phyloP scores from a whole-genome alignment of 2,888 invertebrate species.

The Oscheius onirici region DNA sequence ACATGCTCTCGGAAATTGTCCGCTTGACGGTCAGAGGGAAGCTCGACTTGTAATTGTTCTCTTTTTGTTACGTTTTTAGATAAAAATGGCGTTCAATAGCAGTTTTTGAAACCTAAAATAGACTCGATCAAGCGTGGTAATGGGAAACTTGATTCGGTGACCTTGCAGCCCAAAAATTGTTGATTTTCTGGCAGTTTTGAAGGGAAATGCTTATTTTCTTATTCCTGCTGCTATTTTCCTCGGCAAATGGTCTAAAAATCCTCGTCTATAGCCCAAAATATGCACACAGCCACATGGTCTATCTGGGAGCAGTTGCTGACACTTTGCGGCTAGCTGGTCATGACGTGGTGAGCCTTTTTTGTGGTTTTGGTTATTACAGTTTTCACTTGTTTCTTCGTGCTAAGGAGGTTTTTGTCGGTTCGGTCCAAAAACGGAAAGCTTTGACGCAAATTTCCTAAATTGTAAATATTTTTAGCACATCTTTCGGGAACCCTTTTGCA shows the following conservation, averaged over 20 bases:
- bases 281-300: conserved; percentile 8
- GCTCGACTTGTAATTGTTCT: background rate
- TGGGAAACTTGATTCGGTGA: no score
- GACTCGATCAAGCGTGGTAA: no score
- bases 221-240: background rate
- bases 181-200: background rate
- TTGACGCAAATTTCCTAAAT: no score
- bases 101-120: no score
- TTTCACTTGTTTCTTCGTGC: no score
- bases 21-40: conserved; percentile 25
- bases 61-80: background rate
- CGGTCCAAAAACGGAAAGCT: no score
- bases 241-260: background rate
- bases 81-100: background rate
- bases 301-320: background rate
- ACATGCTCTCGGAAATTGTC: conserved; percentile 41
- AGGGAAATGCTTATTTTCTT: background rate
- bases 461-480: no score
- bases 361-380: background rate
- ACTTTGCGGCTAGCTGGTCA: conserved; percentile 2
- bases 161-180: background rate
- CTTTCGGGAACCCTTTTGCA: no score
- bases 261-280: conserved; percentile 11
- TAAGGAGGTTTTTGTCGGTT: no score
- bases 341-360: background rate